These are phyloP conservation scores for Tympanuchus pallidicinctus DNA, from an alignment of 2,113 vertebrate species.

Conservation along the genomic window DNA sequence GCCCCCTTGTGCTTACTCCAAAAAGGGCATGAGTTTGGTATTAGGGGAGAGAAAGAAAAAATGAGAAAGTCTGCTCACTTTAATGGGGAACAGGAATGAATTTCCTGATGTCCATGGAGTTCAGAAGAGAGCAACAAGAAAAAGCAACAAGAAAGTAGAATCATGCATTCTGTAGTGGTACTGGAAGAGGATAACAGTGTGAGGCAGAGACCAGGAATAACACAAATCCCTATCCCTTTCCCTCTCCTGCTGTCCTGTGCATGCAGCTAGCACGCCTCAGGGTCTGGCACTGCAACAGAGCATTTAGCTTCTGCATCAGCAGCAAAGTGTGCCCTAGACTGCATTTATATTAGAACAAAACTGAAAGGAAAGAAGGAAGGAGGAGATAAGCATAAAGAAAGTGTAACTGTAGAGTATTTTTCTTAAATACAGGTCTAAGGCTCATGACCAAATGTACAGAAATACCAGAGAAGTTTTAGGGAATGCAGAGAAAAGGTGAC, in stretches of 20 bases:
- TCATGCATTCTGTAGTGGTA: accelerated
- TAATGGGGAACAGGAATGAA: background rate
- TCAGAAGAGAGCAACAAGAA: background rate
- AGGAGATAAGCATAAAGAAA: background rate
- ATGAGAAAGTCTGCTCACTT: background rate
- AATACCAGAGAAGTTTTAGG: background rate
- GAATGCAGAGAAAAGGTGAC: background rate
- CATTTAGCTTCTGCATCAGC: background rate
- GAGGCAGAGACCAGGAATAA: background rate
- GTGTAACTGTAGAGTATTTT: background rate
- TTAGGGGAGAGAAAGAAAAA: accelerated
- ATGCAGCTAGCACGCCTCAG: background rate
- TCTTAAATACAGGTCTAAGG: background rate
- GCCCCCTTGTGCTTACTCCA: background rate
- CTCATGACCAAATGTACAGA: background rate
- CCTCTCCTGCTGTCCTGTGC: background rate
- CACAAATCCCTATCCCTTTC: background rate
- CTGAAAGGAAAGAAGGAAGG: background rate
- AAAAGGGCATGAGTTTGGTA: background rate
- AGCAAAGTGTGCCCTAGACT: background rate
- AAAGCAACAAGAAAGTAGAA: background rate
- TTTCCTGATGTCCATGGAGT: background rate
- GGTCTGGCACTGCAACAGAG: background rate
- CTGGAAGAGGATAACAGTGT: background rate
- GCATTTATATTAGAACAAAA: background rate